These are phyloP conservation scores for Phania funesta DNA, from an alignment of 2,888 invertebrate genomes.

Conservation along the genomic window DNA sequence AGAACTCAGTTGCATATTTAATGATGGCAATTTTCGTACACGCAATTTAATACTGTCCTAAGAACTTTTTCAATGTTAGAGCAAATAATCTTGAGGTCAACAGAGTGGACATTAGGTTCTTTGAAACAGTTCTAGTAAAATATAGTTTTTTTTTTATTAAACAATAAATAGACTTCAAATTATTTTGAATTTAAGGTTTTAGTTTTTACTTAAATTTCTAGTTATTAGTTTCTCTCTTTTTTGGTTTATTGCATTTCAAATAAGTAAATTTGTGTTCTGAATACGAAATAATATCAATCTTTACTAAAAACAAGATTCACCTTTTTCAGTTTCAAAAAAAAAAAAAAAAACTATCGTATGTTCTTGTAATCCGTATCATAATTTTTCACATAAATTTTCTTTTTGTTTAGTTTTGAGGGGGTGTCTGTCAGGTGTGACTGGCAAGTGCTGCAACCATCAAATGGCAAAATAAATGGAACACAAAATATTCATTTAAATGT, in stretches of 20 bases:
- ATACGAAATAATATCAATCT: conserved; percentile 47
- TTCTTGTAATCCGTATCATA: conserved; percentile 14
- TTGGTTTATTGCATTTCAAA: neutral
- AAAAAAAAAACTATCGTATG: neutral
- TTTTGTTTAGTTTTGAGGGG: neutral
- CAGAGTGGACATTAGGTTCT: too few relatives aligned
- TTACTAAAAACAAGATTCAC: neutral
- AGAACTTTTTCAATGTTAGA: too few relatives aligned
- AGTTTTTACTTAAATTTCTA: too few relatives aligned
- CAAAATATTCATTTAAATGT: neutral
- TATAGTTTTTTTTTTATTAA: too few relatives aligned
- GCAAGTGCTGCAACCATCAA: conserved; percentile 44
- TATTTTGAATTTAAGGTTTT: too few relatives aligned
- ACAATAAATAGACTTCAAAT: too few relatives aligned
- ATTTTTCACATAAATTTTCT: neutral
- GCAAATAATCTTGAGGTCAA: too few relatives aligned
- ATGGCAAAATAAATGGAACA: conserved; percentile 18
- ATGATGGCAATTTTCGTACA: neutral
- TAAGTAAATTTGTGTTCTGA: conserved; percentile 39
- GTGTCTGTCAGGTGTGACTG: conserved; percentile 24
- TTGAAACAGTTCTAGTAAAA: too few relatives aligned
- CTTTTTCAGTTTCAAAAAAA: neutral
- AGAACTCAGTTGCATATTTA: too few relatives aligned
- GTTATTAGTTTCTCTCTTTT: too few relatives aligned
- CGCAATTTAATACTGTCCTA: too few relatives aligned